A percentile compares a stretch with the other conserved stretches of the same genome.
phyloP scores from a whole-genome alignment of 2,888 invertebrate species.

The Deladenus siricidicola region DNA sequence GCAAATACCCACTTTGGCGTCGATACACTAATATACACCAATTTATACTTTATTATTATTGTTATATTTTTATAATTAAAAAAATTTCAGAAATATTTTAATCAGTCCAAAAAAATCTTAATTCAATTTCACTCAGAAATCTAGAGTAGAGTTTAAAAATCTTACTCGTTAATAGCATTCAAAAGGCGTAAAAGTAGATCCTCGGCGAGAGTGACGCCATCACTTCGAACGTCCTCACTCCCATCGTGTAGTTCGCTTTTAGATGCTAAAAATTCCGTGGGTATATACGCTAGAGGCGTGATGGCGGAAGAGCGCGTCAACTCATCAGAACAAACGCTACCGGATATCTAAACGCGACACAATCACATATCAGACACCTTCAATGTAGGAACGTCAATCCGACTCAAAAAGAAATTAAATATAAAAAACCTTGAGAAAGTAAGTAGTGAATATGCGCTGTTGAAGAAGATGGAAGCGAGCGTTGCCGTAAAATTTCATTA shows the following conservation, averaged over 20 bases:
- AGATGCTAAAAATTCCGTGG: constrained; percentile 2
- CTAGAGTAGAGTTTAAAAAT: neutral
- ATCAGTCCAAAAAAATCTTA: neutral
- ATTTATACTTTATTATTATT: too few relatives aligned
- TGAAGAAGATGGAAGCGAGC: neutral
- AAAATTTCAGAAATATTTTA: too few relatives aligned
- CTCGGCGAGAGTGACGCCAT: neutral
- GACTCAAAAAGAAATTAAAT: too few relatives aligned
- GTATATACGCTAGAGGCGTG: constrained; percentile 4
- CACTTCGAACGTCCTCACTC: neutral
- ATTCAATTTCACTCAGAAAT: neutral
- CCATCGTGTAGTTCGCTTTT: neutral
- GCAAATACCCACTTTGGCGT: constrained; percentile 24
- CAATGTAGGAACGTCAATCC: neutral
- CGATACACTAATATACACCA: constrained; percentile 11
- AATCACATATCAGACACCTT: too few relatives aligned
- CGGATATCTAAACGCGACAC: too few relatives aligned
- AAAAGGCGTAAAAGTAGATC: constrained; percentile 3
- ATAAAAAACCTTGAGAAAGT: constrained; percentile 15
- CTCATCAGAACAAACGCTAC: too few relatives aligned
- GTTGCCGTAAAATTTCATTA: constrained; percentile 10
- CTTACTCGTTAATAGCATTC: constrained; percentile 16
- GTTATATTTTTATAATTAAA: too few relatives aligned
- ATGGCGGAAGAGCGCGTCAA: constrained; percentile 6
- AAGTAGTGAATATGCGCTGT: constrained; percentile 7